These are phyloP conservation scores for Lutraria rhynchaena DNA, from an alignment of 1,140 invertebrate genomes.

Conservation along the genomic window DNA sequence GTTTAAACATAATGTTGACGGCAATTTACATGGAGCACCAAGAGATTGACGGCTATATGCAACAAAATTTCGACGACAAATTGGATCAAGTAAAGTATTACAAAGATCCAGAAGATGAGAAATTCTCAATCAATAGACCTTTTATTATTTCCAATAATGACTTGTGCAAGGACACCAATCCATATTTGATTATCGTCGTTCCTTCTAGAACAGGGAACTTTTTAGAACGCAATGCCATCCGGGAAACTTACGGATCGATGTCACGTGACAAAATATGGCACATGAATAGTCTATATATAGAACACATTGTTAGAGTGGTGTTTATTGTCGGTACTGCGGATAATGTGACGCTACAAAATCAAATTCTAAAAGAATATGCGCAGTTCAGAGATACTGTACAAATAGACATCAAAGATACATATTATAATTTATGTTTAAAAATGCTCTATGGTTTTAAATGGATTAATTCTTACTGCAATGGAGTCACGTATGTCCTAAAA, in stretches of 20 bases:
- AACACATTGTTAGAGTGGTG: not conserved
- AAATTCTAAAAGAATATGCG: not conserved
- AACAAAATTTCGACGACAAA: too few species aligned
- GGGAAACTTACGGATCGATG: not conserved
- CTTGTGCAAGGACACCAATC: not conserved
- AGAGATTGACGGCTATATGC: too few species aligned
- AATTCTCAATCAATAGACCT: too few species aligned
- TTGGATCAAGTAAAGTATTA: too few species aligned
- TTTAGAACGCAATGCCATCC: not conserved
- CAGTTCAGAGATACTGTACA: conserved; percentile 3
- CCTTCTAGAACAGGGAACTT: not conserved
- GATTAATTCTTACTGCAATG: not conserved
- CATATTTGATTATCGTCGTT: not conserved
- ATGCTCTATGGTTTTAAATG: conserved; percentile 10
- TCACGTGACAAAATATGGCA: not conserved
- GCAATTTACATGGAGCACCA: too few species aligned
- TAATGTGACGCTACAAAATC: not conserved
- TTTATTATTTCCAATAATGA: too few species aligned
- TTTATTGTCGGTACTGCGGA: not conserved
- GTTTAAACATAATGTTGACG: too few species aligned
- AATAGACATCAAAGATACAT: not conserved
- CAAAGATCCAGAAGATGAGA: too few species aligned
- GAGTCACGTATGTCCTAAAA: conserved; percentile 4
- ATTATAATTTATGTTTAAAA: conserved; percentile 13
- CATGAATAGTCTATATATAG: not conserved